Percentiles rank a stretch among this genome's conserved stretches.
Conservation (phyloP, 2,797 vertebrate species). For the Takifugu ocellatus region DNA sequence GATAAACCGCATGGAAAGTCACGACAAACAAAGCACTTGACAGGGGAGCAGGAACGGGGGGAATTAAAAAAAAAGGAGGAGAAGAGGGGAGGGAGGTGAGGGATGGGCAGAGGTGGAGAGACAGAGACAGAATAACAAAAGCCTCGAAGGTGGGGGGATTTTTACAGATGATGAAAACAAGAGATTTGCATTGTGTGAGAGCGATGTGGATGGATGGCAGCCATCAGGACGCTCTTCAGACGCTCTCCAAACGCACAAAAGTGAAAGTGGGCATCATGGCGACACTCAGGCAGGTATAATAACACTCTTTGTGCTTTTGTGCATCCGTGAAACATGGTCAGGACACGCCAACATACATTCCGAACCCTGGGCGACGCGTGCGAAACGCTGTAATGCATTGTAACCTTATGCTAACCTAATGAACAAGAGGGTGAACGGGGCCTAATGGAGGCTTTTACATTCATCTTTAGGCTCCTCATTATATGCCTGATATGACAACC, state of each 20-base stretch:
- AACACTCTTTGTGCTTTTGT: constrained; percentile 16
- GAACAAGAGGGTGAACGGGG: constrained; percentile 77
- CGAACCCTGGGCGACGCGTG: constrained; percentile 45
- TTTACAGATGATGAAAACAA: constrained; percentile 36
- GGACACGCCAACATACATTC: constrained; percentile 42
- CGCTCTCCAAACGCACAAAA: constrained; percentile 3
- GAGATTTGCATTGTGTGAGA: constrained; percentile 16
- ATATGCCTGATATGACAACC: constrained; percentile 73
- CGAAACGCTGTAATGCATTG: constrained; percentile 73
- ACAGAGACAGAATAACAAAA: constrained; percentile 65
- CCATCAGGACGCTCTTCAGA: neutral
- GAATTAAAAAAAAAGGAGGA: constrained; percentile 38
- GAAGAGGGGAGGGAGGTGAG: constrained; percentile 57
- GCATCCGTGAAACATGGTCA: constrained; percentile 36
- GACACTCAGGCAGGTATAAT: constrained; percentile 15
- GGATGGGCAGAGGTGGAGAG: constrained; percentile 69
- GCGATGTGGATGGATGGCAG: too few relatives aligned
- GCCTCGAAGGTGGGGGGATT: constrained; percentile 34
- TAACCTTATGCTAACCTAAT: constrained; percentile 83
- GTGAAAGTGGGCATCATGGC: constrained; percentile 3
- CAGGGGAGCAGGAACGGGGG: constrained; percentile 70
- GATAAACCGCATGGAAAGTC: constrained; percentile 81
- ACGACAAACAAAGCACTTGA: constrained; percentile 81
- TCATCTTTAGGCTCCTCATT: constrained; percentile 82
- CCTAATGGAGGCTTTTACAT: constrained; percentile 80